Evolutionary conservation across 2,888 invertebrate species (phyloP).

Genomic region (Eupeodes latifasciatus): DNA sequence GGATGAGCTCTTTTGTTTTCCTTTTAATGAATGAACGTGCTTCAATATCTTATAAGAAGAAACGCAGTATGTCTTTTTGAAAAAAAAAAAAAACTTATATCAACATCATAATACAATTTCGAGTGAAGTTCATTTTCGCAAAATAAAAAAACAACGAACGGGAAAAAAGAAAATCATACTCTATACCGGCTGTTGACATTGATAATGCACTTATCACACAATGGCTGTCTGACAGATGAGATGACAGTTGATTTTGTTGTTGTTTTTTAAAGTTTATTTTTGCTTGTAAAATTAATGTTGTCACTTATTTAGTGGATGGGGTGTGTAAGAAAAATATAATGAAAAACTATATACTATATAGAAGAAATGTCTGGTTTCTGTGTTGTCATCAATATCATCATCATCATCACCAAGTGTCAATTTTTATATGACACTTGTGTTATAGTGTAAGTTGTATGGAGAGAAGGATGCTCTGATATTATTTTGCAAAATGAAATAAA

Average conservation of each 20-base stretch:
- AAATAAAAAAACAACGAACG: neutral
- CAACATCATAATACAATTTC: slow-evolving; percentile 8
- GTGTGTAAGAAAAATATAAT: slow-evolving; percentile 7
- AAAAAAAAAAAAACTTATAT: neutral
- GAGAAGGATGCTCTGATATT: slow-evolving; percentile 15
- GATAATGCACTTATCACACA: slow-evolving; percentile 49
- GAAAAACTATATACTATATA: neutral
- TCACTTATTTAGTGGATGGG: slow-evolving; percentile 11
- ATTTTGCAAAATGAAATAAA: slow-evolving; percentile 17
- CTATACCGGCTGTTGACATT: slow-evolving; percentile 42
- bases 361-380: slow-evolving; percentile 16
- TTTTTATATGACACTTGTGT: slow-evolving; percentile 25
- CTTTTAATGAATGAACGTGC: slow-evolving; percentile 21
- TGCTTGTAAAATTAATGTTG: slow-evolving; percentile 38
- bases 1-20: neutral
- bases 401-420: slow-evolving; percentile 4
- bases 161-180: neutral
- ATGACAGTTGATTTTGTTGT: slow-evolving; percentile 16
- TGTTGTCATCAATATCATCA: neutral
- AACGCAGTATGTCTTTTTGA: neutral
- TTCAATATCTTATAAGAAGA: neutral
- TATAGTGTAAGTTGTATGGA: neutral
- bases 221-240: slow-evolving; percentile 36
- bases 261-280: neutral
- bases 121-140: neutral